Conservation (phyloP, 2,888 invertebrate species). For the Bursaphelenchus okinawaensis region DNA sequence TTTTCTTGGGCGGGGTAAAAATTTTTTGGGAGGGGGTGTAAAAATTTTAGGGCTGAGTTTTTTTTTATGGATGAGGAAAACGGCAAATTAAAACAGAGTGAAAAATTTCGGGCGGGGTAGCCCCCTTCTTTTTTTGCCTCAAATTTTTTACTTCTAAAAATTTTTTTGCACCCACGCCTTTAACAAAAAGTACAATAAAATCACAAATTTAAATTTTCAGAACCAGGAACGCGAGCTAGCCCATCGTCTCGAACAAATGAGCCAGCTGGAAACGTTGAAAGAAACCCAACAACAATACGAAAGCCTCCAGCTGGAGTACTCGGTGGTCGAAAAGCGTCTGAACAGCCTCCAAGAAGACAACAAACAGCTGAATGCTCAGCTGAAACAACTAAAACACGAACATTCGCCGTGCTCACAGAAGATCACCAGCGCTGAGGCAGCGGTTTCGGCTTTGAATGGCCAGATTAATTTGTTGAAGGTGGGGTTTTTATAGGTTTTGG, state of each 20-base stretch:
- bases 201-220: too few relatives aligned
- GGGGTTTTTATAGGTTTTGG: too few relatives aligned
- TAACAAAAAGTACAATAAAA: too few relatives aligned
- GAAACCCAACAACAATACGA: neutral
- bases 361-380: neutral
- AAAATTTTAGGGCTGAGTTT: too few relatives aligned
- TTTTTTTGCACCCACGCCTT: too few relatives aligned
- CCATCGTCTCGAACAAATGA: neutral
- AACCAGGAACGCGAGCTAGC: neutral
- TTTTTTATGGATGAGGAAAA: too few relatives aligned
- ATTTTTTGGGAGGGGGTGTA: too few relatives aligned
- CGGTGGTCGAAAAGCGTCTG: neutral
- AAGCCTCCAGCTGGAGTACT: neutral
- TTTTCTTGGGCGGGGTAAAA: too few relatives aligned
- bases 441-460: neutral
- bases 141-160: neutral
- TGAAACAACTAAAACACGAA: neutral
- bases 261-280: neutral
- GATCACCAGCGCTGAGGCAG: neutral
- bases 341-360: neutral
- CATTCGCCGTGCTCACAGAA: neutral
- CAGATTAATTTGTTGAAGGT: neutral
- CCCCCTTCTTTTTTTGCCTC: neutral
- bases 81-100: too few relatives aligned
- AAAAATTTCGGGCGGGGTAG: neutral